Conservation (phyloP, 2,888 invertebrate species). For the Autographa pulchrina region DNA sequence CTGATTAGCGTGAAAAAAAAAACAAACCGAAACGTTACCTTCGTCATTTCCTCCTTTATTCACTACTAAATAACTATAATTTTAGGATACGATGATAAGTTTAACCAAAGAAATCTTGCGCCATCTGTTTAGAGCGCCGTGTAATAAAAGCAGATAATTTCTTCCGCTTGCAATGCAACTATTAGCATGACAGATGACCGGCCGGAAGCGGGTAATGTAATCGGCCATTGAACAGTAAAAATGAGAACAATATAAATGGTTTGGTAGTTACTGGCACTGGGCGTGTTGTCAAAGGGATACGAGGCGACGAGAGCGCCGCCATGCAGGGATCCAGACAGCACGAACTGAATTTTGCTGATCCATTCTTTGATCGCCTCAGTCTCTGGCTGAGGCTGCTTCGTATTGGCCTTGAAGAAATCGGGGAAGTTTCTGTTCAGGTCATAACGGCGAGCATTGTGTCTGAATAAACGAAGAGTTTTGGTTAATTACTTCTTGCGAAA, state of each 20-base stretch:
- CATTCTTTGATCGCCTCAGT: constrained; percentile 98
- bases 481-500: no score
- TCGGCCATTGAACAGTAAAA: constrained; percentile 20
- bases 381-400: constrained; percentile 97
- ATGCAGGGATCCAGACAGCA: constrained; percentile 97
- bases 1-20: constrained; percentile 85
- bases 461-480: constrained; percentile 66
- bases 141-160: neutral
- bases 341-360: constrained; percentile 97
- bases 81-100: neutral
- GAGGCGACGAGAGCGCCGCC: constrained; percentile 98
- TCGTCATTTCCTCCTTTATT: neutral
- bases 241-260: constrained; percentile 26
- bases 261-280: constrained; percentile 94
- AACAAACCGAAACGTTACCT: constrained; percentile 6
- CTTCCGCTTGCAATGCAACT: constrained; percentile 10
- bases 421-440: constrained; percentile 99
- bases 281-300: constrained; percentile 99
- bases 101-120: neutral
- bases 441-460: constrained; percentile 96
- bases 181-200: constrained; percentile 26
- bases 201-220: constrained; percentile 42
- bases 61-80: neutral
- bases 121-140: neutral
- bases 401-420: constrained; percentile 97